Evolutionary conservation across 1,140 invertebrate genomes (phyloP), one percentile per base, ranked within the genome.

Genomic region (Leptinotarsa lineolata): DNA sequence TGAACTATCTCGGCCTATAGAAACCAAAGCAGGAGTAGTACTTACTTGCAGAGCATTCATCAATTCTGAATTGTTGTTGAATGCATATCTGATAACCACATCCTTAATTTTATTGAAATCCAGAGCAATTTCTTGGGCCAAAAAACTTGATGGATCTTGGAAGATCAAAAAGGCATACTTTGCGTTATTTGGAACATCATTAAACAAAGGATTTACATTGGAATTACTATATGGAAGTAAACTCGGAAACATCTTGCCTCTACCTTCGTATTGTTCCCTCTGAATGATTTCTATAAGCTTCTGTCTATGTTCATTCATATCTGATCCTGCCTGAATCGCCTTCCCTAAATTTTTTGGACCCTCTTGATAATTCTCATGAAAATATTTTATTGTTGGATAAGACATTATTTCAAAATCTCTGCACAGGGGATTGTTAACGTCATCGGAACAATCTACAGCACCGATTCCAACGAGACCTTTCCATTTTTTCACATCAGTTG

Each of bases 351-450:
- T 87, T 48, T 83, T 81, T 24, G 86, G 83, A 11, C 84, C 86
- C 68, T 87, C 85, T 64, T 86, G 82, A 78, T 90, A 90, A 73
- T 89, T 85, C 54, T 91, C 88, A 70, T 90, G 88, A 81, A 95
- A 92, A 78, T 92, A 93, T 76, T 91, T 89, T 15, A 97, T 81
- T 1, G 92, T 92, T 15, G 96, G 96, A 86, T 96, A 97, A 11
- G 88, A 88, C 89, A 93, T 92, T 48, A 98, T 90, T 82, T 95
- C 94, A 85, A 93, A 95, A 63, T 94, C 89, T 67, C 94, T 86
- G 83, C 95, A 96, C 21, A 94, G 84, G 61, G 90, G 89, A 80
- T 89, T 91, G 78, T 95, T 95, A 58, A 90, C 87, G 76, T 94
- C 92, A 78, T 91, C 88, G 2, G 93, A 90, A 86, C 94, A 97